Percentiles rank a stretch among this genome's conserved stretches.
phyloP scores from a whole-genome alignment of 1,140 invertebrate genomes.

The Myzus persicae region DNA sequence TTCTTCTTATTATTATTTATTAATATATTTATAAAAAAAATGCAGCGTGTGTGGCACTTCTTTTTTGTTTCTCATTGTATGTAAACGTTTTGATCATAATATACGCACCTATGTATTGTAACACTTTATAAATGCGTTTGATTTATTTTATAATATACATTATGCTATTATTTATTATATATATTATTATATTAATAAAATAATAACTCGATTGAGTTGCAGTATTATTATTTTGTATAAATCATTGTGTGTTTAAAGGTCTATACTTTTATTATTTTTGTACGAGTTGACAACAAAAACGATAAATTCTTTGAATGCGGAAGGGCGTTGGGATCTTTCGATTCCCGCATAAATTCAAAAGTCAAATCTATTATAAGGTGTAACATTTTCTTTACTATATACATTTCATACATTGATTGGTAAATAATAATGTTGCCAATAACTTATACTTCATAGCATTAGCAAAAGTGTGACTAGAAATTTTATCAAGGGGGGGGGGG shows the following conservation, averaged over 20 bases:
- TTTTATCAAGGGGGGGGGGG: too few species aligned
- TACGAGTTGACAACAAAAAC: neutral
- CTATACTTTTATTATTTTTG: neutral
- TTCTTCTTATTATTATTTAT: constrained; percentile 25
- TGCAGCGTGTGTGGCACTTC: neutral
- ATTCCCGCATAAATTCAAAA: neutral
- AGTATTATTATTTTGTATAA: neutral
- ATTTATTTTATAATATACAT: neutral
- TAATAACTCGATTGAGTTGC: neutral
- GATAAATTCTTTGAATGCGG: neutral
- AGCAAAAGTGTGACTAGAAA: too few species aligned
- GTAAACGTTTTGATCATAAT: neutral
- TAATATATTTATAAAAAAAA: neutral
- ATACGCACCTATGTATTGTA: neutral
- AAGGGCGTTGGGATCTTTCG: neutral
- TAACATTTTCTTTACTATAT: neutral
- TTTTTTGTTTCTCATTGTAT: neutral
- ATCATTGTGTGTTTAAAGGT: neutral
- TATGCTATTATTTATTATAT: neutral
- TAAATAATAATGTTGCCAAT: neutral
- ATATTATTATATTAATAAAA: too few species aligned
- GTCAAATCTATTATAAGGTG: neutral
- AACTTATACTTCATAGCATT: neutral
- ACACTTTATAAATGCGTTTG: neutral
- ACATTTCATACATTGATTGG: neutral